Percentiles rank a stretch among this genome's conserved stretches.
Evolutionary conservation across 2,888 invertebrate genomes (phyloP).

Genomic region (Minunthozetes semirufus): DNA sequence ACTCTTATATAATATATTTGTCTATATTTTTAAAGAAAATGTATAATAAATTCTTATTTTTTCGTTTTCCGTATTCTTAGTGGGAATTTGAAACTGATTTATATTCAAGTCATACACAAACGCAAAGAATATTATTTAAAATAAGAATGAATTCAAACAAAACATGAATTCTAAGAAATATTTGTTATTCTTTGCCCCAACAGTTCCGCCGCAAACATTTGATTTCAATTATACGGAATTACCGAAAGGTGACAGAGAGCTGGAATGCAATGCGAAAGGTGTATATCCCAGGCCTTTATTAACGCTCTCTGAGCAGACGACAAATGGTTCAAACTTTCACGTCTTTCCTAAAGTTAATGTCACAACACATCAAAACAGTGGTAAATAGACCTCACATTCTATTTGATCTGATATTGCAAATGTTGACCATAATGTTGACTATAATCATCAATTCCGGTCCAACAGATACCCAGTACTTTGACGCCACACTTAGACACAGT

Average conservation of each 20-base stretch:
- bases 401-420: no score
- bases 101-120: conserved; percentile 6
- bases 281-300: conserved; percentile 35
- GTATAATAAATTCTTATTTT: conserved; percentile 1
- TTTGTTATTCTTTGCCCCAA: neutral
- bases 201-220: conserved; percentile 36
- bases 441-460: no score
- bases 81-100: neutral
- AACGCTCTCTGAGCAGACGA: conserved; percentile 29
- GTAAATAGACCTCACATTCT: neutral
- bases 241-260: conserved; percentile 13
- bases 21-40: neutral
- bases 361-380: conserved; percentile 12
- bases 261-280: conserved; percentile 26
- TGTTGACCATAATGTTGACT: no score
- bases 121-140: neutral
- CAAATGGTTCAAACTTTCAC: conserved; percentile 29
- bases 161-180: neutral
- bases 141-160: neutral
- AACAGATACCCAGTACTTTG: conserved; percentile 11
- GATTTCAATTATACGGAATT: conserved; percentile 31
- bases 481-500: conserved; percentile 7
- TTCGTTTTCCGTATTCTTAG: neutral
- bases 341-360: conserved; percentile 30
- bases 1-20: neutral